Evolutionary conservation across 2,113 vertebrate genomes (phyloP).

Genomic region (Pardalotus punctatus): DNA sequence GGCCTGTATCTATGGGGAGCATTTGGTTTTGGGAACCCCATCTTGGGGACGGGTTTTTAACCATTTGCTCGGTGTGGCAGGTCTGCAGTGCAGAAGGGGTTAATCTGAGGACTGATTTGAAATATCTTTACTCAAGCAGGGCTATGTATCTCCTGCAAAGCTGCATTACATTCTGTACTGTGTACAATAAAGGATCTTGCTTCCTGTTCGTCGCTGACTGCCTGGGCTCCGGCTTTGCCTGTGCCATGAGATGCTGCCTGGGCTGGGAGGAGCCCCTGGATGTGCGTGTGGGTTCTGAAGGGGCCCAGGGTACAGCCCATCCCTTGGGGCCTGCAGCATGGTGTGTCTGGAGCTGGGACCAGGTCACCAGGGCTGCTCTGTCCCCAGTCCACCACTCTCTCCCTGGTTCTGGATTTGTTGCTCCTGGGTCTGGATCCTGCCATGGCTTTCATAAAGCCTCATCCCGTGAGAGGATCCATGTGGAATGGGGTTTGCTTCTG

Average conservation of each 20-base stretch:
- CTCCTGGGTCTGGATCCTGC: background rate
- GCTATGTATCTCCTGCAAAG: conserved; percentile 86
- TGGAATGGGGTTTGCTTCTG: background rate
- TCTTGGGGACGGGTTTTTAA: background rate
- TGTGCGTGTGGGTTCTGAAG: background rate
- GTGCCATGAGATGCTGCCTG: accelerated
- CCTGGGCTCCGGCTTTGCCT: background rate
- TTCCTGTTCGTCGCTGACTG: conserved; percentile 65
- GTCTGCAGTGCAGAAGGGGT: conserved; percentile 73
- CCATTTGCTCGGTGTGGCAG: conserved; percentile 47
- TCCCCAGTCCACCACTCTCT: background rate
- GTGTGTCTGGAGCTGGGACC: background rate
- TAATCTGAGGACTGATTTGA: conserved; percentile 72
- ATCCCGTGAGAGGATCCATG: background rate
- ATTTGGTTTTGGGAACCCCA: background rate
- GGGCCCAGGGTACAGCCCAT: background rate
- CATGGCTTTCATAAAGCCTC: accelerated
- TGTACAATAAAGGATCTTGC: conserved; percentile 94
- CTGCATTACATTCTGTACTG: conserved; percentile 93
- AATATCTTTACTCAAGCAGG: conserved; percentile 71
- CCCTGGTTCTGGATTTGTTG: background rate
- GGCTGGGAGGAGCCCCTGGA: background rate
- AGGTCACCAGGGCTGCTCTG: background rate
- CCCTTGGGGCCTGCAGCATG: background rate
- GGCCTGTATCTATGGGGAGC: background rate